phyloP scores from a whole-genome alignment of 1,140 invertebrate species.

The Drosophila auraria region DNA sequence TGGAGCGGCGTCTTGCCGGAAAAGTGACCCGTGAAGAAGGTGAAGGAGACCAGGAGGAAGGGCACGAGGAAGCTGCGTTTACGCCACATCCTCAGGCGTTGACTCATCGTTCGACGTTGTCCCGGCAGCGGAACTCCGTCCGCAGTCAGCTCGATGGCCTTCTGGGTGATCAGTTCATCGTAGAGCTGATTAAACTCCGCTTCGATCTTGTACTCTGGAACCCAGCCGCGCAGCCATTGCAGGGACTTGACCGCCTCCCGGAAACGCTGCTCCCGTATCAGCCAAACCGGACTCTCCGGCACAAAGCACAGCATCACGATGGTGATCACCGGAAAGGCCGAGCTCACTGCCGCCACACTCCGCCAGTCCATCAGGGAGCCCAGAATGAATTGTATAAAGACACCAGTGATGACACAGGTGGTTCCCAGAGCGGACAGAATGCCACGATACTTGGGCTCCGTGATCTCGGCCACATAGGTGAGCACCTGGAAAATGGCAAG shows the following conservation, averaged over 20 bases:
- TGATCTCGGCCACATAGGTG: conserved; percentile 93
- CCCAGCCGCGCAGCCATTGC: conserved; percentile 90
- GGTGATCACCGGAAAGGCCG: conserved; percentile 88
- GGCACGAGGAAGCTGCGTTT: conserved; percentile 87
- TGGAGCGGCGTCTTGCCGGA: conserved; percentile 89
- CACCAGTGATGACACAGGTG: conserved; percentile 90
- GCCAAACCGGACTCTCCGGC: conserved; percentile 92
- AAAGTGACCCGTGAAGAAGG: conserved; percentile 90
- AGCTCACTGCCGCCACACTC: conserved; percentile 89
- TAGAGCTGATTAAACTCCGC: conserved; percentile 87
- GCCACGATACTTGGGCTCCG: conserved; percentile 91
- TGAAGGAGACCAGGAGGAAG: conserved; percentile 87
- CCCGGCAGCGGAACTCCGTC: conserved; percentile 40
- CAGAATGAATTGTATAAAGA: conserved; percentile 89
- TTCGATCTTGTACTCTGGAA: conserved; percentile 86
- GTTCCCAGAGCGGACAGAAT: conserved; percentile 90
- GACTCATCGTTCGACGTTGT: conserved; percentile 32
- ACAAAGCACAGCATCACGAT: conserved; percentile 89
- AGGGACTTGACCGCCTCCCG: conserved; percentile 87
- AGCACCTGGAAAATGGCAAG: conserved; percentile 86
- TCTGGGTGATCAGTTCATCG: conserved; percentile 82
- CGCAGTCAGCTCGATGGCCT: conserved; percentile 63
- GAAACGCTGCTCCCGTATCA: conserved; percentile 87
- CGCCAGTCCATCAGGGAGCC: conserved; percentile 90
- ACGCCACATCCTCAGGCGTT: conserved; percentile 69